Evolutionary conservation across 2,797 vertebrate species (phyloP).

Genomic region (Myripristis murdjan): DNA sequence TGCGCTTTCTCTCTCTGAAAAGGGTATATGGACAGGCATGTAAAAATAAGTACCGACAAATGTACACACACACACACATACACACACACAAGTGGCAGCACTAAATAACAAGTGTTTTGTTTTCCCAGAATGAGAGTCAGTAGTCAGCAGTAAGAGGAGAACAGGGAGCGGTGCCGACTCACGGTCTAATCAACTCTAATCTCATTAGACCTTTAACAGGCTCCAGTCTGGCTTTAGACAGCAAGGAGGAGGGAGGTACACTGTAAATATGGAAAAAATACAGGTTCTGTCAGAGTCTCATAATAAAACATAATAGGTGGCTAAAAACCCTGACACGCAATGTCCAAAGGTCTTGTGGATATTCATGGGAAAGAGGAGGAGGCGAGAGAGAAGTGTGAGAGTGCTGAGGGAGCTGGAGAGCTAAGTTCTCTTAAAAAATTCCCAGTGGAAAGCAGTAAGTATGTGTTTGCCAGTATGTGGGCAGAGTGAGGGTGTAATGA

Average conservation of each 20-base stretch:
- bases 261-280: conserved; percentile 40
- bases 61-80: conserved; percentile 4
- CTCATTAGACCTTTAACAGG: conserved; percentile 75
- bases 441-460: conserved; percentile 70
- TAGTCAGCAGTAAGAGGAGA: conserved; percentile 57
- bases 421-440: conserved; percentile 56
- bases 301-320: conserved; percentile 66
- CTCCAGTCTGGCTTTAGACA: conserved; percentile 69
- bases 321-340: conserved; percentile 40
- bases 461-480: conserved; percentile 74
- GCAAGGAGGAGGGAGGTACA: conserved; percentile 47
- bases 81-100: conserved; percentile 18
- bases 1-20: neutral
- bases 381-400: conserved; percentile 50
- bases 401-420: conserved; percentile 57
- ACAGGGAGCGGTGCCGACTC: conserved; percentile 58
- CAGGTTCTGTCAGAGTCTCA: conserved; percentile 48
- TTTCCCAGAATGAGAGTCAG: conserved; percentile 66
- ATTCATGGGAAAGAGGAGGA: conserved; percentile 72
- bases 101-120: conserved; percentile 52
- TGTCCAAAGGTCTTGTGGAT: conserved; percentile 54
- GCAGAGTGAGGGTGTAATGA: conserved; percentile 81
- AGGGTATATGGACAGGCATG: neutral
- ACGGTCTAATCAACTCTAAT: conserved; percentile 79
- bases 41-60: conserved; percentile 26